A percentile compares a stretch with the other conserved stretches of the same genome.
phyloP scores from a whole-genome alignment of 1,140 invertebrate species.

The Megathymus violae region DNA sequence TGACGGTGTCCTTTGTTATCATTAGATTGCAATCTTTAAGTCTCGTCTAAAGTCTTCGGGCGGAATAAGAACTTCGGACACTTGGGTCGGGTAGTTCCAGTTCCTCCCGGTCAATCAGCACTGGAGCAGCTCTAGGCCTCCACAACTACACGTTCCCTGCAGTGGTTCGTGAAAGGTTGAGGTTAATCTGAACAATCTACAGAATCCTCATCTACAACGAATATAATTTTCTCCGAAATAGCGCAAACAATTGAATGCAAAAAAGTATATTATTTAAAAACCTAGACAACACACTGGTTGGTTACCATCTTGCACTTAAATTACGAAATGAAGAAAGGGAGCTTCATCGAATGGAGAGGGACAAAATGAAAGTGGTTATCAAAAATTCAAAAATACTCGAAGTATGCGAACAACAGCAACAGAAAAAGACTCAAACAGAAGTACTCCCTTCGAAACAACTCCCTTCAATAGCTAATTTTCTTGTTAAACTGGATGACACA shows the following conservation, averaged over 20 bases:
- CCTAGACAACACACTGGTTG: constrained; percentile 83
- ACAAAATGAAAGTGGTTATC: constrained; percentile 48
- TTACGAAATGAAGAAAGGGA: constrained; percentile 83
- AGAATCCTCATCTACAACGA: background rate
- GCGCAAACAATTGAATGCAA: constrained; percentile 64
- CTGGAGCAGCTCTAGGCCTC: too few relatives aligned
- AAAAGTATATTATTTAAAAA: constrained; percentile 77
- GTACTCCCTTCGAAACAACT: constrained; percentile 27
- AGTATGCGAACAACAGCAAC: constrained; percentile 26
- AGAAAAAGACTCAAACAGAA: constrained; percentile 39
- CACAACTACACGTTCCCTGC: too few relatives aligned
- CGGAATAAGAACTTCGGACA: too few relatives aligned
- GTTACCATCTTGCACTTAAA: constrained; percentile 86
- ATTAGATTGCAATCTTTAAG: too few relatives aligned
- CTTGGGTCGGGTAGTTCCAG: too few relatives aligned
- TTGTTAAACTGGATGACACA: constrained; percentile 64
- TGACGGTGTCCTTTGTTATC: too few relatives aligned
- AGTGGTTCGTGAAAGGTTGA: too few relatives aligned
- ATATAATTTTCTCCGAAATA: background rate
- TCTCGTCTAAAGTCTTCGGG: too few relatives aligned
- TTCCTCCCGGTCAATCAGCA: too few relatives aligned
- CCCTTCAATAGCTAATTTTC: constrained; percentile 63
- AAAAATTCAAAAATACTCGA: constrained; percentile 42
- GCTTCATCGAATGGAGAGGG: constrained; percentile 51
- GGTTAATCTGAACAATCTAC: constrained; percentile 6